Conservation (phyloP, 1,140 invertebrate genomes). For the Trialeurodes vaporariorum region DNA sequence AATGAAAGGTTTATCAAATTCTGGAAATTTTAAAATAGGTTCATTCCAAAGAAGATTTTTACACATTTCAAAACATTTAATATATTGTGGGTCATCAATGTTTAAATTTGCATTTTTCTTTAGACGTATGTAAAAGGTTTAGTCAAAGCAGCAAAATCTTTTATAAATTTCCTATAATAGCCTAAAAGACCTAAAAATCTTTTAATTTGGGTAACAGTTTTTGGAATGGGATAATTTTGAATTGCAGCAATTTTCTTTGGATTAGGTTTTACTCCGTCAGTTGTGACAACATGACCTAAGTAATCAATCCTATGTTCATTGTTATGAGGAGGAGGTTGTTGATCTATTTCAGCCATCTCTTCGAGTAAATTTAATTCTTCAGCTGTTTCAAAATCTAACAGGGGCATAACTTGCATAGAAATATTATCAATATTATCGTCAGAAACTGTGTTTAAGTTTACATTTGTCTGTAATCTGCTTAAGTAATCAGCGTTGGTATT, state of each 20-base stretch:
- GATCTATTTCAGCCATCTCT: too few species aligned
- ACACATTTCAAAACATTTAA: constrained; percentile 29
- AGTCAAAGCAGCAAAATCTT: constrained; percentile 26
- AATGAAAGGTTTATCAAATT: constrained; percentile 36
- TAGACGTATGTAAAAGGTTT: constrained; percentile 26
- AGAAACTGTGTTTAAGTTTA: too few species aligned
- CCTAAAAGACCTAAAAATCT: constrained; percentile 29
- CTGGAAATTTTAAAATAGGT: constrained; percentile 27
- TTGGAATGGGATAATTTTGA: constrained; percentile 24
- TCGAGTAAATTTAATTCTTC: too few species aligned
- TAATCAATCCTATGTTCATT: too few species aligned
- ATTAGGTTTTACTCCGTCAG: constrained; percentile 34
- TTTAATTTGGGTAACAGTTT: constrained; percentile 27
- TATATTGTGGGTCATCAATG: too few species aligned
- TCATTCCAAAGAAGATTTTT: constrained; percentile 26
- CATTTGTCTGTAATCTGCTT: too few species aligned
- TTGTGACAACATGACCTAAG: constrained; percentile 34
- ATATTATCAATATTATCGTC: too few species aligned
- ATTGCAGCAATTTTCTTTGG: constrained; percentile 34
- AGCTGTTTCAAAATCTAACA: too few species aligned
- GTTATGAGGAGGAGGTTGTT: too few species aligned
- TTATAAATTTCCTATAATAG: constrained; percentile 33
- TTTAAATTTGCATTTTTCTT: constrained; percentile 25
- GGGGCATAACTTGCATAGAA: too few species aligned
- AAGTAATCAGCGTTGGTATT: constrained; percentile 24